phyloP scores from a whole-genome alignment of 2,113 vertebrate genomes.

The Sisor rabdophorus region DNA sequence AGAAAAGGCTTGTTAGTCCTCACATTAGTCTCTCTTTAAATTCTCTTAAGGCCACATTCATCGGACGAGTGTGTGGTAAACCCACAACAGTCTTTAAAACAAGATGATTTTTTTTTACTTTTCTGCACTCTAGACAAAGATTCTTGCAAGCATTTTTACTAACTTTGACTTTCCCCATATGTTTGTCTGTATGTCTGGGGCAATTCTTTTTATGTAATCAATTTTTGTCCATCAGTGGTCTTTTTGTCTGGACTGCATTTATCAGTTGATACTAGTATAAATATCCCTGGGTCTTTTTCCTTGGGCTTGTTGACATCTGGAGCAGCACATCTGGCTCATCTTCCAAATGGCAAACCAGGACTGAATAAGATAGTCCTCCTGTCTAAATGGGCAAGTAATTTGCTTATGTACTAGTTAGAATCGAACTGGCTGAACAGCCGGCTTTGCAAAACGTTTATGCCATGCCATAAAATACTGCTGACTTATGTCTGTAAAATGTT shows the following conservation, averaged over 20 bases:
- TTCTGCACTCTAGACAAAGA: conserved; percentile 1
- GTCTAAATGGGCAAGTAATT: conserved; percentile 15
- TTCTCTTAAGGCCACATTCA: conserved; percentile 47
- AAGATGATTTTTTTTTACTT: conserved; percentile 4
- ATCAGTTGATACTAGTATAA: conserved; percentile 12
- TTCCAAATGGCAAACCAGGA: conserved; percentile 16
- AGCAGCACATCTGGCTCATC: conserved; percentile 28
- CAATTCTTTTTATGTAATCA: conserved; percentile 42
- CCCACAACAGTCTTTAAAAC: conserved; percentile 50
- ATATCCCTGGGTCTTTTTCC: conserved; percentile 1
- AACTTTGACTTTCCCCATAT: conserved; percentile 10
- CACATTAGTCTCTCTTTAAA: conserved; percentile 54
- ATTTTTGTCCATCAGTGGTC: conserved; percentile 41
- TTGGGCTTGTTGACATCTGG: conserved; percentile 37
- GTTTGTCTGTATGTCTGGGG: conserved; percentile 33
- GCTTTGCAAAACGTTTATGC: conserved; percentile 12
- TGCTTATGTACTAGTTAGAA: conserved; percentile 25
- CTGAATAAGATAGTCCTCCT: conserved; percentile 8
- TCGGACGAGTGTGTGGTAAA: conserved; percentile 51
- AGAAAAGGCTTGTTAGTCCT: conserved; percentile 55
- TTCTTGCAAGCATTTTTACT: conserved; percentile 6
- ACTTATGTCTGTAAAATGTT: conserved; percentile 44
- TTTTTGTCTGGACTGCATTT: conserved; percentile 14
- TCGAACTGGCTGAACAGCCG: conserved; percentile 2
- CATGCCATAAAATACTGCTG: conserved; percentile 23